phyloP scores from a whole-genome alignment of 2,888 invertebrate genomes.

The Caenorhabditis sp. region DNA sequence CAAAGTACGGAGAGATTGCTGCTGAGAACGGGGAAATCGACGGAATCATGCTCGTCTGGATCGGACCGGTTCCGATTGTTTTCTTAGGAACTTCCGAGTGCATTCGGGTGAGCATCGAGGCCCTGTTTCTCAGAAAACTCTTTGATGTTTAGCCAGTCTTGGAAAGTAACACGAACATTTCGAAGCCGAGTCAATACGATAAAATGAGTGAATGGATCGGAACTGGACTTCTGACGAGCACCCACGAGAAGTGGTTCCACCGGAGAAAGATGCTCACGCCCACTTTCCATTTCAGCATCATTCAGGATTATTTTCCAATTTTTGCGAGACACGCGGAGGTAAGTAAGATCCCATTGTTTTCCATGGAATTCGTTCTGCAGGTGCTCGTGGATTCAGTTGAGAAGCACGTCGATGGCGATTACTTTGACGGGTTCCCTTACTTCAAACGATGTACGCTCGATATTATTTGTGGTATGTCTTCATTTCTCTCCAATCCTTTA shows the following conservation, averaged over 20 bases:
- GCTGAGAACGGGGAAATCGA: constrained; percentile 38
- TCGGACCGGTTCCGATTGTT: constrained; percentile 67
- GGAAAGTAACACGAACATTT: constrained; percentile 70
- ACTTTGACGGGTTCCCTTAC: constrained; percentile 81
- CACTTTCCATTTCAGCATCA: constrained; percentile 81
- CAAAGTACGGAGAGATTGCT: constrained; percentile 29
- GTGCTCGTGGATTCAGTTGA: constrained; percentile 79
- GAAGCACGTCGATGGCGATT: constrained; percentile 70
- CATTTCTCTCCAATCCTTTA: neutral
- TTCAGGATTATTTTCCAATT: constrained; percentile 80
- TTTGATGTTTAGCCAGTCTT: constrained; percentile 53
- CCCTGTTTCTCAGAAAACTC: neutral
- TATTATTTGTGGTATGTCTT: constrained; percentile 76
- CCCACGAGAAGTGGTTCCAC: constrained; percentile 81
- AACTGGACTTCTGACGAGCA: constrained; percentile 81
- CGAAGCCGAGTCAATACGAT: constrained; percentile 80
- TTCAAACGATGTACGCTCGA: constrained; percentile 82
- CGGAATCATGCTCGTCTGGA: constrained; percentile 56
- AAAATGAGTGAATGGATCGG: constrained; percentile 81
- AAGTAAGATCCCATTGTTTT: no score
- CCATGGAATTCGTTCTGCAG: no score
- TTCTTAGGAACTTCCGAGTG: constrained; percentile 59
- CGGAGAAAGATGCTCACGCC: constrained; percentile 81
- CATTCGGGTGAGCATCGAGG: constrained; percentile 38
- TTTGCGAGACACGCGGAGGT: constrained; percentile 50